Evolutionary conservation across 2,797 vertebrate species (phyloP), one percentile per base, ranked within the genome.

Genomic region (Sarcophilus harrisii): DNA sequence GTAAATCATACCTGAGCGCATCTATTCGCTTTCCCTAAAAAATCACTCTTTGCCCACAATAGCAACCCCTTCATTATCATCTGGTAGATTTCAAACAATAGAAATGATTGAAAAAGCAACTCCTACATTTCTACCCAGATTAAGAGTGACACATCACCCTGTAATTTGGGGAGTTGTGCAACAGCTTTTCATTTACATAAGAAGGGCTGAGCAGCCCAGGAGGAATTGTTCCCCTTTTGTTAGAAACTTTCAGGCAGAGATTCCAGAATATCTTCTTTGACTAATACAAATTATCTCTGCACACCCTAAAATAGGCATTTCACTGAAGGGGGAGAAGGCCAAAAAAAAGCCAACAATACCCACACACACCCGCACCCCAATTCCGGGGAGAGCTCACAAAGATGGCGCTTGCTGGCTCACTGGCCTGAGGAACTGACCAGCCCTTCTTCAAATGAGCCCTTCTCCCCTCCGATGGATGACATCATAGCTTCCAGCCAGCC

Each of bases 81-180:
- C 45, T 81, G 95, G n/a, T 97, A 91, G n/a, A 95, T 94, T 97
- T 97, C 97, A 96, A 92, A 98, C 98, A 98, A 97, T 97, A 95
- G 97, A 93, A 97, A 93, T 98, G 97, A 98, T 97, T 98, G 98
- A 98, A 98, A 96, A 97, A 98, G 98, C 98, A 98, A 98, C 98
- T 97, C 98, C 98, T 98, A 97, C 98, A 96, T 98, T 98, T 98
- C 96, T 97, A 2, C 90, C 97, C 95, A 97, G 96, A 98, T 98
- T 92, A 98, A 96, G 98, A 98, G 94, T 96, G 97, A 97, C 98
- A 98, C 96, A 94, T 95, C 98, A 98, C 98, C 98, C 98, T 98
- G 97, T 96, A 97, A 98, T 97, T 98, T 97, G 93, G 95, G 96
- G 95, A 91, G 95, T 92, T 96, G 92, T 96, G 96, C 97, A 96